These are phyloP conservation scores for Cerceris rybyensis DNA, from an alignment of 2,888 invertebrate species.

Conservation along the genomic window DNA sequence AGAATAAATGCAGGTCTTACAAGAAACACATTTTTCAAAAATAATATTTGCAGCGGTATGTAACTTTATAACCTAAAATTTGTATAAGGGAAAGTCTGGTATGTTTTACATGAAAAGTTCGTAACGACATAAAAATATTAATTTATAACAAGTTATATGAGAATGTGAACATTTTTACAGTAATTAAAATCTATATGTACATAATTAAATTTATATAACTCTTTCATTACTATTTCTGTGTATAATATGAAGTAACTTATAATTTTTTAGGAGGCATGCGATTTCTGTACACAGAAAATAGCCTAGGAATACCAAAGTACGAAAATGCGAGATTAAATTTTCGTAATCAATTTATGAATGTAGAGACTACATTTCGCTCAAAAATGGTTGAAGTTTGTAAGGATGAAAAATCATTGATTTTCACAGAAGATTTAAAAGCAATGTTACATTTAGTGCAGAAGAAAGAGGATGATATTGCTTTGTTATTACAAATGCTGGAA, in stretches of 20 bases:
- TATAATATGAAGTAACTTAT: not conserved
- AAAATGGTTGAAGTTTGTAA: constrained; percentile 87
- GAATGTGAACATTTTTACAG: too few species aligned
- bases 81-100: not conserved
- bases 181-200: not conserved
- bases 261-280: constrained; percentile 70
- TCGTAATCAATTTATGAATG: constrained; percentile 85
- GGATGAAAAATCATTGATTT: constrained; percentile 86
- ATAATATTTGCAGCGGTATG: constrained; percentile 64
- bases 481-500: constrained; percentile 87
- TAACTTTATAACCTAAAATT: constrained; percentile 60
- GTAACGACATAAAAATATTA: not conserved
- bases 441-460: constrained; percentile 88
- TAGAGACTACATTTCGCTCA: constrained; percentile 86
- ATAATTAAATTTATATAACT: not conserved
- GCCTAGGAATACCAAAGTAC: constrained; percentile 87
- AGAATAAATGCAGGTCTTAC: constrained; percentile 58
- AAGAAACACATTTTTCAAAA: constrained; percentile 52
- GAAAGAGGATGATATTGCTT: constrained; percentile 84
- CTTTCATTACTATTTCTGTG: not conserved
- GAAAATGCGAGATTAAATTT: constrained; percentile 83
- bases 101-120: not conserved
- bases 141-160: not conserved
- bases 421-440: constrained; percentile 93
- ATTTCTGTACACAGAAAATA: constrained; percentile 84